These are phyloP conservation scores for Euura lappo DNA, from an alignment of 1,140 invertebrate genomes.

Conservation along the genomic window DNA sequence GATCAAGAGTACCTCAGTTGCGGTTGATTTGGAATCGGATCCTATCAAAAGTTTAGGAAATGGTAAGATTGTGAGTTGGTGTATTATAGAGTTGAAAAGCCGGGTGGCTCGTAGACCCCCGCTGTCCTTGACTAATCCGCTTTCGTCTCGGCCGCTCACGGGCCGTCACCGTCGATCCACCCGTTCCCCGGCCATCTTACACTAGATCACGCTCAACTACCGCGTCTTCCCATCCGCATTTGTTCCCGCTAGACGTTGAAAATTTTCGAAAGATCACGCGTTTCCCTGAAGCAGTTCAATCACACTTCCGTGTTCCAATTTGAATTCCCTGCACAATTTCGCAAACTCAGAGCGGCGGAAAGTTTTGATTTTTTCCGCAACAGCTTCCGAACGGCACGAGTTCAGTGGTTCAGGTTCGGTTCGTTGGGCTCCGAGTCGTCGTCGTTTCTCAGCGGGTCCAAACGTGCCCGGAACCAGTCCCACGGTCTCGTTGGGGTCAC, in stretches of 20 bases:
- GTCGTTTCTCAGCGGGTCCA: not conserved
- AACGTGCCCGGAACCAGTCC: not conserved
- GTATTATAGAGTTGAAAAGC: constrained; percentile 32
- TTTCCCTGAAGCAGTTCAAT: not conserved
- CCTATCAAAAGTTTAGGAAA: too few species aligned
- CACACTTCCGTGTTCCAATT: not conserved
- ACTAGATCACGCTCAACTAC: not conserved
- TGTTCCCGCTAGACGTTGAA: too few species aligned
- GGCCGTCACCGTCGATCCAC: constrained; percentile 35
- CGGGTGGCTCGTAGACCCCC: constrained; percentile 40
- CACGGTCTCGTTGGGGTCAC: constrained; percentile 4
- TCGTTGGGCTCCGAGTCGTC: not conserved
- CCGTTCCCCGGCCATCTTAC: constrained; percentile 25
- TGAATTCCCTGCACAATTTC: not conserved
- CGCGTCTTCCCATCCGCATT: not conserved
- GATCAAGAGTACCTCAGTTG: too few species aligned
- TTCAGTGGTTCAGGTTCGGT: not conserved
- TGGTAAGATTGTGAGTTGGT: not conserved
- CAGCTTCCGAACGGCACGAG: not conserved
- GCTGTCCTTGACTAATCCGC: constrained; percentile 51
- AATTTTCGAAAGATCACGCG: not conserved
- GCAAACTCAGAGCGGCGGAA: not conserved
- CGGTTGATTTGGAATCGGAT: too few species aligned
- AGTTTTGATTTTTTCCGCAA: not conserved
- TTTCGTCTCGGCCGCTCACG: constrained; percentile 50